Base-by-base conservation (phyloP, 2,888 invertebrate genomes). In the Luffia ferchaultella region DNA sequence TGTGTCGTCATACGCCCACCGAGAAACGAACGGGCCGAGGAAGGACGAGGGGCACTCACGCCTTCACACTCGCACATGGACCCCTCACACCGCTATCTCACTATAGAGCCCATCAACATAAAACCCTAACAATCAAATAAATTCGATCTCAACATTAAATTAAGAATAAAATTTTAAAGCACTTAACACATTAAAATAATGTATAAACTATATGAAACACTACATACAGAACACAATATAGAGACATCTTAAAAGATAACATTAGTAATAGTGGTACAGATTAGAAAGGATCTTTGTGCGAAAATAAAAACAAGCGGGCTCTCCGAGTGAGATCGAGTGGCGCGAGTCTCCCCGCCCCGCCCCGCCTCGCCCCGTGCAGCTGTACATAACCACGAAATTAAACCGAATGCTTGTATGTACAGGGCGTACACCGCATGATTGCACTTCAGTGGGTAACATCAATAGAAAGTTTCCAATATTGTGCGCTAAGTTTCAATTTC, bases 401-500 rank as follows among this genome's bases (percentile, higher is more conserved):
- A 71, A 16, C 48, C 42, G 58, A 62, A 59, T 68, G 62, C 68
- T 64, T 58, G 63, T 76, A 76, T 77, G 72, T 78, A 77, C 76
- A 76, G 67, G 68, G 67, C 69, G 68, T 73, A 76, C 75, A 73
- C 68, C 76, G 68, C 75, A 30, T 12, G 70, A 73, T 72, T 76
- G 75, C 73, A 72, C 69, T 64, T 69, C 62, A 73, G 71, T 70
- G 75, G 78, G 71, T 75, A 75, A 80, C 76, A 77, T 70, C 71
- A 73, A 76, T 74, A 76, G 64, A 68, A 70, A 73, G 67, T 66
- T 71, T 76, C 70, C 67, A 75, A 76, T 76, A 77, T 80, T 83
- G 82, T 83, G 82, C 82, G 82, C 77, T 78, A 78, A 77, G 79
- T 80, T 78, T 71, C 79, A 73, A 71, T 68, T 77, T 78, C 76